These are phyloP conservation scores for Adelphocoris suturalis DNA, from an alignment of 2,888 invertebrate species.

Conservation along the genomic window DNA sequence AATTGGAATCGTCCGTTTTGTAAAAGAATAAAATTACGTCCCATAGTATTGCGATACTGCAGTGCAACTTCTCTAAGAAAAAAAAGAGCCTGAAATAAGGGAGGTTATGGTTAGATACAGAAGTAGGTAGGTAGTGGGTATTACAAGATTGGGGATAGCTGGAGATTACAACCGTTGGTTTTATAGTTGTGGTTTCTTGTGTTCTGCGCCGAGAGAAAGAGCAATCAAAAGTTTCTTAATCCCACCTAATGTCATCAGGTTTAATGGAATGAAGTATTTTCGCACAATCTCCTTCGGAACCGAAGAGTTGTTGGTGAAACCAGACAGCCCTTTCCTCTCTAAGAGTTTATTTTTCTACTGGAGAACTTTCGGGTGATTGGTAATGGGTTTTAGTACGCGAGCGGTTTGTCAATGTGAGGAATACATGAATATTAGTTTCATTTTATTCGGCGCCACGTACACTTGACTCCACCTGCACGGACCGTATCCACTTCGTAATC, in stretches of 20 bases:
- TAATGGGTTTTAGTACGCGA: too few species aligned
- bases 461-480: too few species aligned
- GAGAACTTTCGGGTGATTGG: neutral
- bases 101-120: too few species aligned
- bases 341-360: conserved; percentile 15
- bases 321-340: conserved; percentile 16
- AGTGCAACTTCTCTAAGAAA: too few species aligned
- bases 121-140: neutral
- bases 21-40: too few species aligned
- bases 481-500: too few species aligned
- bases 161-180: neutral
- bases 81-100: too few species aligned
- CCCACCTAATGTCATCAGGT: conserved; percentile 55
- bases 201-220: neutral
- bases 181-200: conserved; percentile 28
- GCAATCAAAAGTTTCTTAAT: conserved; percentile 59
- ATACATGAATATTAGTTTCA: too few species aligned
- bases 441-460: too few species aligned
- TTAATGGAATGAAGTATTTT: conserved; percentile 62
- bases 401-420: too few species aligned
- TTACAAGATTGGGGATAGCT: neutral
- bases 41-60: too few species aligned
- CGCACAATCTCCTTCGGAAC: conserved; percentile 22
- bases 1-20: too few species aligned
- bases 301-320: neutral